These are phyloP conservation scores for Harmothoe impar DNA, from an alignment of 2,888 invertebrate genomes.

Conservation along the genomic window DNA sequence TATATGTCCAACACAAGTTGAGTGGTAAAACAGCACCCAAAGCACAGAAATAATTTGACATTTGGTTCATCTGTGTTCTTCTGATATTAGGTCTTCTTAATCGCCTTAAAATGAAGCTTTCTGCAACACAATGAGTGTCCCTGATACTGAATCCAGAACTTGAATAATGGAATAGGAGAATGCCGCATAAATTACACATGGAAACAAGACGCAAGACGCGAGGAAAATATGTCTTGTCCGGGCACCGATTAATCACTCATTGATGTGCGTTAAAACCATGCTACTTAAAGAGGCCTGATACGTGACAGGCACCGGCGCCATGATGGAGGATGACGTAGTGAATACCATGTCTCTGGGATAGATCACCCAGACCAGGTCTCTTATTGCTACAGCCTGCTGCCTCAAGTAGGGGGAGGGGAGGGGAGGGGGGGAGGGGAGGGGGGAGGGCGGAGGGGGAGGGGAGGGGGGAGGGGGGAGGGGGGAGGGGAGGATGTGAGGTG, in stretches of 20 bases:
- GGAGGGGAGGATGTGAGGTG: background rate
- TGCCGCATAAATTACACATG: no score
- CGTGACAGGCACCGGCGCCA: background rate
- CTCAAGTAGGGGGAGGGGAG: no score
- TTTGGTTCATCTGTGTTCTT: no score
- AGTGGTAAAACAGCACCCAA: no score
- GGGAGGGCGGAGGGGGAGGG: background rate
- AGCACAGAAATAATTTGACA: no score
- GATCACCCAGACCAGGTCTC: background rate
- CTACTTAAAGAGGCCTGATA: background rate
- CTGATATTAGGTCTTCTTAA: no score
- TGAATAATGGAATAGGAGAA: no score
- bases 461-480: background rate
- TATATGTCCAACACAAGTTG: no score
- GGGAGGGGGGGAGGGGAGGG: no score
- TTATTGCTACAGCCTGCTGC: background rate
- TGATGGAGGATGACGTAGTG: background rate
- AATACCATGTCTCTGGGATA: conserved; percentile 10
- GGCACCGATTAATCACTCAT: background rate
- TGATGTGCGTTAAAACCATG: background rate
- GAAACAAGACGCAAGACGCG: background rate
- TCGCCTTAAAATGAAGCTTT: no score
- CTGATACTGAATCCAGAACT: no score
- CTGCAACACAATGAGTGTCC: no score
- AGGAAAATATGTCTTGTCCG: background rate